Conservation (phyloP, 2,113 vertebrate genomes). For the Corythornis vintsioides region DNA sequence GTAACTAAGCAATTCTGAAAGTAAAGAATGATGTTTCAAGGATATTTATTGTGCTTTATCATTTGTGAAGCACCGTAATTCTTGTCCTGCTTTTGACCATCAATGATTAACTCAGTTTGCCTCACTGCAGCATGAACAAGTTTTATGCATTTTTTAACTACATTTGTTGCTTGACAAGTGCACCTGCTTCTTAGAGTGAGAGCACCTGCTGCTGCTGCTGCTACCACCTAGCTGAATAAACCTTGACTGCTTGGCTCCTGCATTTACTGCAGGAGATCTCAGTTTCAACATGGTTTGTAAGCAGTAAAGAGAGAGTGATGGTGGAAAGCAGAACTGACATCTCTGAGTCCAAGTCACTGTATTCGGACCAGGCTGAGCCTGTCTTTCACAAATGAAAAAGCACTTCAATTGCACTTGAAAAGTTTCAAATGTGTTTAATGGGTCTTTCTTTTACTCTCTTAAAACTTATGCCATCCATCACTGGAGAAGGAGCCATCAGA, state of each 20-base stretch:
- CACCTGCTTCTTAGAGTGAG: background rate
- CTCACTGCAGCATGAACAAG: too few species aligned
- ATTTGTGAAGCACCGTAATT: background rate
- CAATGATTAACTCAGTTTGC: too few species aligned
- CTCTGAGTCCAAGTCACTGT: background rate
- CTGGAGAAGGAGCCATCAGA: background rate
- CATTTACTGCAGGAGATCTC: background rate
- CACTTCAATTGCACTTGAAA: background rate
- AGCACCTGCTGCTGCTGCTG: background rate
- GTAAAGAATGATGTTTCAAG: background rate
- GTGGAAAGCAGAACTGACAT: background rate
- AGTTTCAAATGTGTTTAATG: background rate
- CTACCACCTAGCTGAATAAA: background rate
- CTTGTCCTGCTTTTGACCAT: background rate
- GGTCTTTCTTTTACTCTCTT: background rate
- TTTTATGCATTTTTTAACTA: background rate
- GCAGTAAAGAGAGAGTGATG: fast-evolving
- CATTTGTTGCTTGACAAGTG: background rate
- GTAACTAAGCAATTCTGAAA: background rate
- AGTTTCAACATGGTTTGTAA: background rate
- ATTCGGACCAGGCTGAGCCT: background rate
- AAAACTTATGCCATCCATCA: background rate
- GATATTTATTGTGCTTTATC: slow-evolving; percentile 5
- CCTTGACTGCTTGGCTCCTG: background rate
- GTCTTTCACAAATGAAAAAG: background rate